phyloP scores from a whole-genome alignment of 2,888 invertebrate species.

The Catocala fraxini region DNA sequence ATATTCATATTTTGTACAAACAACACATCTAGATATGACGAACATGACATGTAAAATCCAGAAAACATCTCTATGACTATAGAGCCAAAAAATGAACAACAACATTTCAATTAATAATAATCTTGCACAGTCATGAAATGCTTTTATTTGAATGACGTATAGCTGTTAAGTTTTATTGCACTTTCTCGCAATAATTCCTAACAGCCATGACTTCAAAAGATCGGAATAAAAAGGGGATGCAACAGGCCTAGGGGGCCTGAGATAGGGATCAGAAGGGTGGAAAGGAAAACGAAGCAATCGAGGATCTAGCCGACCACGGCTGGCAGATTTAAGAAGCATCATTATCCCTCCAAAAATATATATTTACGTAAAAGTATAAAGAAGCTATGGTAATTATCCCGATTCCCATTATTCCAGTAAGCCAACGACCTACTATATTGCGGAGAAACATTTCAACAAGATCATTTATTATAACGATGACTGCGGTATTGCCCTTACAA shows the following conservation, averaged over 20 bases:
- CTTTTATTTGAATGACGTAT: constrained; percentile 27
- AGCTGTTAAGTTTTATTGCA: constrained; percentile 37
- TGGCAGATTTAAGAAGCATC: constrained; percentile 58
- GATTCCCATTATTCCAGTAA: constrained; percentile 41
- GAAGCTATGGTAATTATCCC: constrained; percentile 52
- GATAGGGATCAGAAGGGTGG: constrained; percentile 27
- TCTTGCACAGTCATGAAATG: constrained; percentile 21
- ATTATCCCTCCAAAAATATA: constrained; percentile 38
- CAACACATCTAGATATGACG: too few species aligned
- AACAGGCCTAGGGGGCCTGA: constrained; percentile 38
- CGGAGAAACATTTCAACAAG: constrained; percentile 44
- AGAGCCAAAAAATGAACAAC: neutral
- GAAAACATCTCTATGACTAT: constrained; percentile 7
- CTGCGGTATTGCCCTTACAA: constrained; percentile 49
- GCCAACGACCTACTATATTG: constrained; percentile 44
- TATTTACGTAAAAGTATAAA: constrained; percentile 34
- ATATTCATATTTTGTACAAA: too few species aligned
- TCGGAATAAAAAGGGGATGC: constrained; percentile 36
- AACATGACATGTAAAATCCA: neutral
- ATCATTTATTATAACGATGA: constrained; percentile 57
- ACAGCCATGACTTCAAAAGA: constrained; percentile 21
- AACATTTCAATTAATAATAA: constrained; percentile 16
- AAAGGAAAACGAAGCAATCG: constrained; percentile 17
- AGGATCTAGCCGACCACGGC: constrained; percentile 38
- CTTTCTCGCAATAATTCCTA: constrained; percentile 27